phyloP scores from a whole-genome alignment of 2,797 vertebrate species.

The Hippopotamyrus pictus region DNA sequence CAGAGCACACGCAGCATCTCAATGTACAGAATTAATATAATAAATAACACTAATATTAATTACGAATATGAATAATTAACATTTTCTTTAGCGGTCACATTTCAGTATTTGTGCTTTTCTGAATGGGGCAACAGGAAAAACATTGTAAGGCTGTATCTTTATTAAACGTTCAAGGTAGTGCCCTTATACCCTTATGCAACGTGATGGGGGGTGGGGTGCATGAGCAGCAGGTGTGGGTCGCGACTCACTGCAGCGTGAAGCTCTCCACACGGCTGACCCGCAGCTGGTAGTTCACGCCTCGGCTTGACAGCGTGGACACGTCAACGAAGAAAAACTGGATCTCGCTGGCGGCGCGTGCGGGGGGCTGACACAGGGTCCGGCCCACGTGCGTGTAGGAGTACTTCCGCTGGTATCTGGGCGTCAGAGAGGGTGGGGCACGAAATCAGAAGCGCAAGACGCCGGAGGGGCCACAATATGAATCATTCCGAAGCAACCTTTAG shows the following conservation, averaged over 20 bases:
- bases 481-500: not conserved
- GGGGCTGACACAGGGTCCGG: conserved; percentile 88
- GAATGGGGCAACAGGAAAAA: not conserved
- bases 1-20: not conserved
- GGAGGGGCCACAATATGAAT: not conserved
- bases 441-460: not conserved
- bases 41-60: not conserved
- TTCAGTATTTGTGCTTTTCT: not conserved
- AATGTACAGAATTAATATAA: not conserved
- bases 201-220: not conserved
- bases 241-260: conserved; percentile 82
- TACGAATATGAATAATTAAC: not conserved
- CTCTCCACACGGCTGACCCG: conserved; percentile 80
- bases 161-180: not conserved
- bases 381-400: conserved; percentile 86
- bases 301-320: conserved; percentile 79
- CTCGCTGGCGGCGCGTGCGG: conserved; percentile 68
- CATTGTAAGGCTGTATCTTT: not conserved
- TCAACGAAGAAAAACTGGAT: conserved; percentile 89
- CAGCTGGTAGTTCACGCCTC: conserved; percentile 76
- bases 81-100: not conserved
- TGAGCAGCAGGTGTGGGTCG: not conserved
- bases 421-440: not conserved
- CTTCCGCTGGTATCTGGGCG: conserved; percentile 81
- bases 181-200: not conserved